Percentiles rank a stretch among this genome's conserved stretches.
Evolutionary conservation across 2,888 invertebrate genomes (phyloP).

Genomic region (Tetrapedia diversipes): DNA sequence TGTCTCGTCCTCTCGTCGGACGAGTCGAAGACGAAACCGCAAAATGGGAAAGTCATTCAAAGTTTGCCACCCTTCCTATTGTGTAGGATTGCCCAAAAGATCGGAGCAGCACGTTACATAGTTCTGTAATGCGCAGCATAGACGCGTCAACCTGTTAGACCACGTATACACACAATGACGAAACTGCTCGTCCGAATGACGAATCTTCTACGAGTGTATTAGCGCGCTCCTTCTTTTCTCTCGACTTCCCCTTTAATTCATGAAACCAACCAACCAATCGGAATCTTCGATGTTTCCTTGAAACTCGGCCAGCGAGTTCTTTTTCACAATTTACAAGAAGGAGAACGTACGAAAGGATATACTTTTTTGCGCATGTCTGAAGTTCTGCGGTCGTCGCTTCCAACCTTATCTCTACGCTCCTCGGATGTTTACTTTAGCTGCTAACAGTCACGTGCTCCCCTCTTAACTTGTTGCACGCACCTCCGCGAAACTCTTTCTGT

Average conservation of each 20-base stretch:
- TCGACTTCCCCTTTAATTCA: not conserved
- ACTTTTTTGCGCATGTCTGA: not conserved
- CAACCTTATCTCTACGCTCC: slow-evolving; percentile 39
- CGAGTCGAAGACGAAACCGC: slow-evolving; percentile 79
- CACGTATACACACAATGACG: not conserved
- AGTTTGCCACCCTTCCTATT: slow-evolving; percentile 22
- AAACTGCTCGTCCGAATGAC: slow-evolving; percentile 1
- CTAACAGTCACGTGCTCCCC: slow-evolving; percentile 45
- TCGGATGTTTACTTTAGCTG: slow-evolving; percentile 48
- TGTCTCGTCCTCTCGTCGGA: slow-evolving; percentile 78
- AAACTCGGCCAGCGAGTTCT: slow-evolving; percentile 56
- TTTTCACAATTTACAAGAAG: not conserved
- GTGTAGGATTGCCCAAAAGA: not conserved
- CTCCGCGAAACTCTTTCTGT: slow-evolving; percentile 10
- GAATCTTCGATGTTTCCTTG: slow-evolving; percentile 2
- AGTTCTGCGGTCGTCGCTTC: slow-evolving; percentile 45
- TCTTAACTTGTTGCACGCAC: slow-evolving; percentile 52
- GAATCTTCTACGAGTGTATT: too few species aligned
- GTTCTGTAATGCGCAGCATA: not conserved
- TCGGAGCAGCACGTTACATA: not conserved
- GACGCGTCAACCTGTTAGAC: not conserved
- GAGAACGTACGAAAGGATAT: not conserved
- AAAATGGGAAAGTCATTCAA: slow-evolving; percentile 80
- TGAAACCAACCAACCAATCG: not conserved
- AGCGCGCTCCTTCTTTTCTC: too few species aligned